phyloP scores from a whole-genome alignment of 2,888 invertebrate genomes.

The Acronicta leporina region DNA sequence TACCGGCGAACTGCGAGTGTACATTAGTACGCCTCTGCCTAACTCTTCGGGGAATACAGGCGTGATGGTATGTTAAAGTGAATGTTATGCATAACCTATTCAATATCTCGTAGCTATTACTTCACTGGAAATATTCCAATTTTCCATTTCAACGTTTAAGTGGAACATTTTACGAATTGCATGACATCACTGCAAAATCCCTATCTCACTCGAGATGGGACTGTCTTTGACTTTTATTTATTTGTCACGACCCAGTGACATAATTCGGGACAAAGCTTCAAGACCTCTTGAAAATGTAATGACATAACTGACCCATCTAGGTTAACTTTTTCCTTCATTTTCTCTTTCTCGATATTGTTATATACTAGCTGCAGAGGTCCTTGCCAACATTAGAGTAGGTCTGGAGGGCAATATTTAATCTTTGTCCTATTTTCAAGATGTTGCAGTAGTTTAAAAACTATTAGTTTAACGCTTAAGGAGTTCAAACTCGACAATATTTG shows the following conservation, averaged over 20 bases:
- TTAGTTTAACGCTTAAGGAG: too few species aligned
- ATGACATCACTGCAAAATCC: conserved; percentile 21
- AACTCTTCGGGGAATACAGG: too few species aligned
- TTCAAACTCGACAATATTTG: too few species aligned
- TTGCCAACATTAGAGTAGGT: conserved; percentile 24
- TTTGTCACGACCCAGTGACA: conserved; percentile 46
- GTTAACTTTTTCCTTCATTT: conserved; percentile 25
- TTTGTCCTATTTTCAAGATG: too few species aligned
- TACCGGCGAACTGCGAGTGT: too few species aligned
- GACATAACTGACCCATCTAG: conserved; percentile 33
- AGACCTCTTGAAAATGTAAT: conserved; percentile 36
- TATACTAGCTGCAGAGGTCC: conserved; percentile 19
- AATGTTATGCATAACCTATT: too few species aligned
- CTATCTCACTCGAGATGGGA: conserved; percentile 10
- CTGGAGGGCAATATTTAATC: conserved; percentile 7
- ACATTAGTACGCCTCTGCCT: too few species aligned
- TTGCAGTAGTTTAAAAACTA: too few species aligned
- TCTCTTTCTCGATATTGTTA: conserved; percentile 14
- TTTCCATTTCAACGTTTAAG: too few species aligned
- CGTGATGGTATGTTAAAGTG: too few species aligned
- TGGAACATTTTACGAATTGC: not conserved
- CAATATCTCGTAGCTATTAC: not conserved
- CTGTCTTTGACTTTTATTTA: conserved; percentile 21
- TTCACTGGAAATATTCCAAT: not conserved
- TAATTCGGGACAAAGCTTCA: conserved; percentile 23